These are phyloP conservation scores for Stegodyphus mimosarum DNA, from an alignment of 1,140 invertebrate genomes.

Conservation along the genomic window DNA sequence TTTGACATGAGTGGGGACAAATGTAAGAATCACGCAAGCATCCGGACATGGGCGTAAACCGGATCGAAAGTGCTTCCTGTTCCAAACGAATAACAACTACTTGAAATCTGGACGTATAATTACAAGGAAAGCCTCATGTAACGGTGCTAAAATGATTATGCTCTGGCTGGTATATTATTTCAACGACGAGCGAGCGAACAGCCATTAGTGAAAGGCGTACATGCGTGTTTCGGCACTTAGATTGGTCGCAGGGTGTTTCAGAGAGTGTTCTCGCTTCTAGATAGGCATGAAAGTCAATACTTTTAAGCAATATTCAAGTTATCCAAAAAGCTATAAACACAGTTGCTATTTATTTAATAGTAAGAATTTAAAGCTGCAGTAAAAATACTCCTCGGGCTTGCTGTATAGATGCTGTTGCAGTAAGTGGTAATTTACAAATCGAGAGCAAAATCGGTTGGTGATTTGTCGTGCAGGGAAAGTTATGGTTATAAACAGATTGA, in stretches of 20 bases:
- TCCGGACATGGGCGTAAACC: conserved; percentile 21
- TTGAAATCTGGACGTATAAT: not conserved
- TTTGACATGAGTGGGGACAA: not conserved
- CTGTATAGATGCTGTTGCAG: too few relatives aligned
- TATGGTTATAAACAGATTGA: too few relatives aligned
- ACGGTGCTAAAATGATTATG: not conserved
- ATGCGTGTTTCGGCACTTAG: not conserved
- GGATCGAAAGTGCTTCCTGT: conserved; percentile 1
- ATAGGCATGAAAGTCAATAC: too few relatives aligned
- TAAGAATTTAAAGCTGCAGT: too few relatives aligned
- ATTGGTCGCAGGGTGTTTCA: not conserved
- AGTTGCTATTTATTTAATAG: too few relatives aligned
- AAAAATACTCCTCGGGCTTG: too few relatives aligned
- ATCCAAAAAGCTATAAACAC: too few relatives aligned
- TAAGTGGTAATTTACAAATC: too few relatives aligned
- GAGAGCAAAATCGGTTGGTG: too few relatives aligned
- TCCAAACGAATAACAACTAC: not conserved
- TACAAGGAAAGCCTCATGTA: not conserved
- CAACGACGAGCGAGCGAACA: not conserved
- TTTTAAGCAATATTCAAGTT: too few relatives aligned
- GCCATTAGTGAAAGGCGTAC: conserved; percentile 1
- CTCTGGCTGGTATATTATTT: not conserved
- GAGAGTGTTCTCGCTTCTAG: too few relatives aligned
- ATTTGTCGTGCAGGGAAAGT: too few relatives aligned
- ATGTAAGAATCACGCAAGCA: not conserved